Conservation (phyloP, 1,140 invertebrate species). For the Nymphalis io region DNA sequence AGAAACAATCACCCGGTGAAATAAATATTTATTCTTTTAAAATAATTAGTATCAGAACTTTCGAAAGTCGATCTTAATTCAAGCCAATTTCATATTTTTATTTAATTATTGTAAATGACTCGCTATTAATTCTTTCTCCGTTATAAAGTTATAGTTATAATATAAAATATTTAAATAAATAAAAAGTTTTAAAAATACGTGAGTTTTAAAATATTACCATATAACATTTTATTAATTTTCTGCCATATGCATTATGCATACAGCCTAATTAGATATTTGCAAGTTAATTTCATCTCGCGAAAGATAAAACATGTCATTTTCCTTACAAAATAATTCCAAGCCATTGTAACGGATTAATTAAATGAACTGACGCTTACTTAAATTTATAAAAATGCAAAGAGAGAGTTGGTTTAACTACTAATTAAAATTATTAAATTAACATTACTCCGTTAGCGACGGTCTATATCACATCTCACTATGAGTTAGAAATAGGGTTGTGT, state of each 20-base stretch:
- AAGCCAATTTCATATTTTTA: too few relatives aligned
- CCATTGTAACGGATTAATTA: conserved; percentile 8
- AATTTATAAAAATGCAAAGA: conserved; percentile 33
- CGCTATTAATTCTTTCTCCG: too few relatives aligned
- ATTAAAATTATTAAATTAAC: conserved; percentile 53
- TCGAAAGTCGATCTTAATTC: too few relatives aligned
- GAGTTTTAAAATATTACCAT: too few relatives aligned
- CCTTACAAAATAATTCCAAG: conserved; percentile 10
- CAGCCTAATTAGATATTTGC: background rate
- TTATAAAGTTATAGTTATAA: too few relatives aligned
- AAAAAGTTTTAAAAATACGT: too few relatives aligned
- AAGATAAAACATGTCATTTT: background rate
- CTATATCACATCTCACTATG: conserved; percentile 35
- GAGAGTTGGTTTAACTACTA: conserved; percentile 45
- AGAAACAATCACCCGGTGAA: too few relatives aligned
- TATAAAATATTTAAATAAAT: too few relatives aligned
- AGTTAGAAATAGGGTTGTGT: conserved; percentile 29
- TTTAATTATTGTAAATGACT: too few relatives aligned
- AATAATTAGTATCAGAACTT: too few relatives aligned
- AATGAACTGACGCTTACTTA: conserved; percentile 17
- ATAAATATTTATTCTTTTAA: too few relatives aligned
- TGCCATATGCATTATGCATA: background rate
- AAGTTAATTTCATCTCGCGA: background rate
- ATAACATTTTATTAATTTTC: too few relatives aligned
- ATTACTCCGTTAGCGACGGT: conserved; percentile 43